Conservation (phyloP, 2,888 invertebrate genomes). For the Acanthacorydalis orientalis region DNA sequence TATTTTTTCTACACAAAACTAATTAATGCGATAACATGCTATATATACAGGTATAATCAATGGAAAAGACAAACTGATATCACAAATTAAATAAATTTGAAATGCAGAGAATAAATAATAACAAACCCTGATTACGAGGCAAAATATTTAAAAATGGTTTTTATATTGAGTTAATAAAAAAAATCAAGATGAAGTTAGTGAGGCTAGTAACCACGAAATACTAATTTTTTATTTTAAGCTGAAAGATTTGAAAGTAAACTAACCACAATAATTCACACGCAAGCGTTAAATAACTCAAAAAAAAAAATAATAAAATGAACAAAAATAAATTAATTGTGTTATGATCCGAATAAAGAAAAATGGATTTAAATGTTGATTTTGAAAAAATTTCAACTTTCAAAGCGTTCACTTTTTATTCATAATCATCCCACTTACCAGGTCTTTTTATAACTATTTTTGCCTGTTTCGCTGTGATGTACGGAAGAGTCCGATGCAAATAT, state of each 20-base stretch:
- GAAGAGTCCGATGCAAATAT: slow-evolving; percentile 30
- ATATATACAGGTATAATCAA: too few species aligned
- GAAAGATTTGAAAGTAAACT: background rate
- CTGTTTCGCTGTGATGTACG: slow-evolving; percentile 31
- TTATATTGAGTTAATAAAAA: too few species aligned
- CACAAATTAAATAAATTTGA: too few species aligned
- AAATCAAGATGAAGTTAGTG: too few species aligned
- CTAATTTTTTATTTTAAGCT: too few species aligned
- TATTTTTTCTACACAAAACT: too few species aligned
- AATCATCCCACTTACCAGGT: slow-evolving; percentile 25
- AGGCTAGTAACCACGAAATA: too few species aligned
- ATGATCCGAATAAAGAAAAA: slow-evolving; percentile 8
- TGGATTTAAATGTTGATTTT: background rate
- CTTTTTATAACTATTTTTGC: slow-evolving; percentile 30
- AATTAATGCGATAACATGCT: too few species aligned
- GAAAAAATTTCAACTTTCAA: slow-evolving; percentile 1
- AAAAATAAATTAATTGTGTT: slow-evolving; percentile 4
- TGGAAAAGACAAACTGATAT: too few species aligned
- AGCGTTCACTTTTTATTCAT: slow-evolving; percentile 6
- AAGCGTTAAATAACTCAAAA: slow-evolving; percentile 7
- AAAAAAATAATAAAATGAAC: slow-evolving; percentile 9
- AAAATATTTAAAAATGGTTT: too few species aligned
- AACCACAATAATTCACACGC: slow-evolving; percentile 4
- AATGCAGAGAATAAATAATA: too few species aligned
- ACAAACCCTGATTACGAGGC: too few species aligned